Evolutionary conservation across 2,888 invertebrate genomes (phyloP), one percentile per base, ranked within the genome.

Genomic region (Teleogryllus oceanicus): DNA sequence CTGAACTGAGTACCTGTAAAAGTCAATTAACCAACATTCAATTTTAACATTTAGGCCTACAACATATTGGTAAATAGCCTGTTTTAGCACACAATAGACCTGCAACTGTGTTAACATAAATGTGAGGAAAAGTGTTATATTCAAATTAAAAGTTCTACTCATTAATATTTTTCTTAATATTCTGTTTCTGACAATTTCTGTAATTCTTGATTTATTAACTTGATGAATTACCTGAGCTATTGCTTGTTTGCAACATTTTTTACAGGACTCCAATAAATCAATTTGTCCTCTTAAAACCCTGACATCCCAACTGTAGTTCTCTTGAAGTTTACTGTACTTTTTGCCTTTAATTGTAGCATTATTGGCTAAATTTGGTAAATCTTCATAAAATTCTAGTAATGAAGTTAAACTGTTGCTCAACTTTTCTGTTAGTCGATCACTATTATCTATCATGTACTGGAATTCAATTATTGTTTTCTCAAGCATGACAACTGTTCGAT

Each of bases 301-400:
- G 76, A 89, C 86, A 84, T 90, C 90, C 90, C 90, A 90, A 2
- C 89, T 88, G 84, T 88, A 89, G 83, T 89, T 90, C 83, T 90
- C 90, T 78, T 86, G 85, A 21, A 88, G 88, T 79, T 84, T 77
- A 81, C 84, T 84, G 79, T 84, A 85, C 84, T 90, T 90, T 83
- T 88, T 88, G 76, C 88, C 89, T 82, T 88, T 87, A 11, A 89
- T 85, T 1, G 89, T 89, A 12, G 86, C 85, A 79, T 87, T 87
- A 74, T 84, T 84, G 84, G 87, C 88, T n/a, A 87, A 83, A 76
- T 84, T 85, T 74, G 86, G 85, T 80, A 90, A 83, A 37, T 88
- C 88, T 79, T 83, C 83, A 76, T 83, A 82, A 16, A 81, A 80
- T 79, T 83, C 83, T 75, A 84, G 75, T 24, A 83, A 80, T 50